Conservation (phyloP, 2,888 invertebrate species). For the Pristionchus entomophagus region DNA sequence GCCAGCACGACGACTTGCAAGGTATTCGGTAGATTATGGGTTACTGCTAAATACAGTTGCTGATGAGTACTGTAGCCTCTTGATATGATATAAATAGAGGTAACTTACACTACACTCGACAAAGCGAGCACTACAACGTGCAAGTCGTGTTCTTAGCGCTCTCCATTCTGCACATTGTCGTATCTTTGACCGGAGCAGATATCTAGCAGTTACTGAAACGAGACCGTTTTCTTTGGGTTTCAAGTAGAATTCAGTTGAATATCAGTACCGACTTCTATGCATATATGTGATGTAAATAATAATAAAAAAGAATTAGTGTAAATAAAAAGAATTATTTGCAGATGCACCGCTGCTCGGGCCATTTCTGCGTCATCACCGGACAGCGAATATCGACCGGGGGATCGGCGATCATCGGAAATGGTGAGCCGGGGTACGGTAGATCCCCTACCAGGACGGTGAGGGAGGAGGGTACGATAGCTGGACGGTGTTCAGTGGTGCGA, state of each 20-base stretch:
- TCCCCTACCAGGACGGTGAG: no score
- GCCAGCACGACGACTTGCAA: constrained; percentile 70
- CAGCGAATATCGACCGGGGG: constrained; percentile 56
- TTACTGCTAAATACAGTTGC: background rate
- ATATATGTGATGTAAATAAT: no score
- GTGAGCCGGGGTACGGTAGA: constrained; percentile 9
- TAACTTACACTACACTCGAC: no score
- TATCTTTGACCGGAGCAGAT: no score
- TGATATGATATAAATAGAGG: no score
- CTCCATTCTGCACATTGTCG: no score
- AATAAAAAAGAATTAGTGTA: no score
- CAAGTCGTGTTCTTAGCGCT: background rate
- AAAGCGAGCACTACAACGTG: constrained; percentile 50
- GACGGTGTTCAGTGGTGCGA: no score
- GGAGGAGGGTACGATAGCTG: background rate
- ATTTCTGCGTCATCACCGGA: constrained; percentile 72
- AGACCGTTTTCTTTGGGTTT: no score
- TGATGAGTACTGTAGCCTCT: background rate
- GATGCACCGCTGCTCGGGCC: constrained; percentile 55
- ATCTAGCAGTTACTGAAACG: no score
- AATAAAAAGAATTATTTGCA: background rate
- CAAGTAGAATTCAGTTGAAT: no score
- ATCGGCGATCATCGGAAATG: constrained; percentile 17
- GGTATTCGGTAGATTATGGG: background rate
- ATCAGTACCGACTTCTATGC: no score